Evolutionary conservation across 1,140 invertebrate genomes (phyloP), one percentile per base, ranked within the genome.

Genomic region (Rhysida immarginata): DNA sequence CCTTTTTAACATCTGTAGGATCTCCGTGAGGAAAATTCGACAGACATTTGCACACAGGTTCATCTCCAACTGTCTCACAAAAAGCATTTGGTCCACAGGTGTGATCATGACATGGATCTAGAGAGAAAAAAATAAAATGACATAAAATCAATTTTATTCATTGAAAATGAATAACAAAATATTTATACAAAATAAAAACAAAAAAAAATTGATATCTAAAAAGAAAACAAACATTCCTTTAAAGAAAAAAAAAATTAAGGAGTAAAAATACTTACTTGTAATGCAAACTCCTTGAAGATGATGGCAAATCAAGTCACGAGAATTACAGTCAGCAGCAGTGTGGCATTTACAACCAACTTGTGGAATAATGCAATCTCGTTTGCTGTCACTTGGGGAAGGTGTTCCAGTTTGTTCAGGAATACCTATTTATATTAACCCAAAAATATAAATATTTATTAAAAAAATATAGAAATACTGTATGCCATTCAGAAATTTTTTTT

Each of bases 61-160:
- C 87, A 64, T 83, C 79, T 46, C 86, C 77, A 16, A 77, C 64
- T 61, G 81, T 81, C 44, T 75, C 78, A 65, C 87, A 92, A 26
- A 84, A 73, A 3, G 87, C 84, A 69, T 93, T 93, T 2, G 85
- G 80, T 16, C 88, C 88, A 68, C 88, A 93, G 5, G 81, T 78
- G 52, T 81, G 81, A 62, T 80, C 78, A 20, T 74, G 69, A 64
- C 88, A 94, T 21, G 88, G 86, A 74, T 92, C 81, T 74, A 29
- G 5, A 46, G 44, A 23, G 20, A 20, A 11, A 46, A 23, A 46
- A 20, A 20, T 11, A 46, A 8, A 46, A 46, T 46, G 44, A 5
- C n/a, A n/a, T n/a, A n/a, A n/a, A n/a, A n/a, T n/a, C n/a, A n/a
- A n/a, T n/a, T n/a, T n/a, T n/a, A n/a, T n/a, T n/a, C n/a, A n/a